Evolutionary conservation across 2,888 invertebrate genomes (phyloP), one percentile per base, ranked within the genome.

Genomic region (Sinopyrophorus schimmeli): DNA sequence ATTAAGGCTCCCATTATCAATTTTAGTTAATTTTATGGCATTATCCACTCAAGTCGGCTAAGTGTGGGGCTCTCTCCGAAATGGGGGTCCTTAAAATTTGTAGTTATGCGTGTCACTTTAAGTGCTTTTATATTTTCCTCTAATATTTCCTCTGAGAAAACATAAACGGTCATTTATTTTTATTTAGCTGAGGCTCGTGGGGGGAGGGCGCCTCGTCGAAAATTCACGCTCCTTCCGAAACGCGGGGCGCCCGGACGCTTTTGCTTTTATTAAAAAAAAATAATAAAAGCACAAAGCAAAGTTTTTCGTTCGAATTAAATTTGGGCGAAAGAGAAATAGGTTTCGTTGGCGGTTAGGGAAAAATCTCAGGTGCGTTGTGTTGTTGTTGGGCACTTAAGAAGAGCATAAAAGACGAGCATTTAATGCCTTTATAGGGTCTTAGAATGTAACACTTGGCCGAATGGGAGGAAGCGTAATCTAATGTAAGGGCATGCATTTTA

Each of bases 321-420:
- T n/a, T n/a, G n/a, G n/a, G n/a, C n/a, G n/a, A n/a, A n/a, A n/a
- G n/a, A n/a, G n/a, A n/a, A n/a, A n/a, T n/a, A n/a, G 21, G 21
- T 9, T 21, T 21, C 27, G 9, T 27, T 27, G 12, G 12, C 27
- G 5, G 12, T 11, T 27, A 11, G 12, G 3, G 11, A 12, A n/a
- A 21, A 5, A 26, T 9, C 41, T 21, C 48, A 48, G 48, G 48
- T 48, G 48, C 15, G 14, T 23, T 17, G 15, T 34, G 32, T 48
- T n/a, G n/a, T n/a, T 34, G 28, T 47, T 42, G 37, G 42, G 48
- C 42, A 48, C 48, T 48, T 48, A 48, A 37, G 34, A 30, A 16
- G 28, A 27, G 23, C 30, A 12, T 35, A 41, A 21, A 26, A 23
- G 41, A 41, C 16, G 14, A 16, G 32, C 28, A 28, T 32, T 28